Evolutionary conservation across 2,797 vertebrate genomes (phyloP).

Genomic region (Sparidentex hasta): DNA sequence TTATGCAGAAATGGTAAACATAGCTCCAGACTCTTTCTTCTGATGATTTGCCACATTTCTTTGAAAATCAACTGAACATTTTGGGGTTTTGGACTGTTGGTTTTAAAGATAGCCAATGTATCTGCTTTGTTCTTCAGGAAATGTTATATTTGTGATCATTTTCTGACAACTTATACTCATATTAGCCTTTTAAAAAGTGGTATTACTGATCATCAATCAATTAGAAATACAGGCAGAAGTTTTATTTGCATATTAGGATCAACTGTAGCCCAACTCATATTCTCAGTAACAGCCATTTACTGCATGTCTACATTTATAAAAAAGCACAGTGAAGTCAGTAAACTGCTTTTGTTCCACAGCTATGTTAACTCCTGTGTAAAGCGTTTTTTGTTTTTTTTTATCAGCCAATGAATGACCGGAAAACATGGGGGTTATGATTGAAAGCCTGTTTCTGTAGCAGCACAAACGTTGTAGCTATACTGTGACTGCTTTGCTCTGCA

Average conservation of each 20-base stretch:
- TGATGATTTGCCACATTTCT: background rate
- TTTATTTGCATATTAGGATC: background rate
- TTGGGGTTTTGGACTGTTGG: background rate
- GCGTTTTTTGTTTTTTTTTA: background rate
- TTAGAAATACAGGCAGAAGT: background rate
- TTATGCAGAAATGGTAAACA: background rate
- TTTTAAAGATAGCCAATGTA: background rate
- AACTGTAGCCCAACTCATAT: background rate
- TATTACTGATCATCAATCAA: background rate
- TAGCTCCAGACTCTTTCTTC: background rate
- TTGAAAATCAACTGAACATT: background rate
- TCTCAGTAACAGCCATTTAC: background rate
- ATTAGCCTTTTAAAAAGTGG: background rate
- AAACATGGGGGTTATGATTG: background rate
- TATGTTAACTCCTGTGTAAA: background rate
- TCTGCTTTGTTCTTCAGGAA: no score
- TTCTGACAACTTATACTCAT: no score
- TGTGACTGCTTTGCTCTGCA: slow-evolving; percentile 17
- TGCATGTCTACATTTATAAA: background rate
- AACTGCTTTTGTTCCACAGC: background rate
- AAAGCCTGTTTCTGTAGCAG: background rate
- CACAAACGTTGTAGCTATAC: background rate
- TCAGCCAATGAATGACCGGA: background rate
- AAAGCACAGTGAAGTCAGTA: background rate
- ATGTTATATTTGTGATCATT: no score